Evolutionary conservation across 2,113 vertebrate species (phyloP).

Genomic region (Alces alces): DNA sequence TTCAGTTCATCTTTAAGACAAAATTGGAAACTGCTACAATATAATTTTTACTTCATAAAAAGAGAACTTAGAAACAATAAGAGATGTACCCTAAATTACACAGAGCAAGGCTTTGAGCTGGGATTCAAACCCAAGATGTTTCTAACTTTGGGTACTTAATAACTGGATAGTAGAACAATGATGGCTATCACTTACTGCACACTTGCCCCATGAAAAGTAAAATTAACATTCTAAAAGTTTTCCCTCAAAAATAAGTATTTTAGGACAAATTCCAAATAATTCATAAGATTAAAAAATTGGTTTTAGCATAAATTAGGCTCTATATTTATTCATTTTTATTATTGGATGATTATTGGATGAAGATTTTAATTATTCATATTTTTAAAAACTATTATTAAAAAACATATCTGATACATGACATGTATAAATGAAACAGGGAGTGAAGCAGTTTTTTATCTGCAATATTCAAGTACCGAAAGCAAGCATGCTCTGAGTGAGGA

Average conservation of each 20-base stretch:
- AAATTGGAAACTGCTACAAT: background rate
- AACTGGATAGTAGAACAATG: background rate
- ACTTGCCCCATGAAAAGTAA: background rate
- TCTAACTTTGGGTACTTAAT: background rate
- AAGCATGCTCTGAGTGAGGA: background rate
- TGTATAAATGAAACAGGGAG: background rate
- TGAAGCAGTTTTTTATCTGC: background rate
- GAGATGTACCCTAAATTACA: background rate
- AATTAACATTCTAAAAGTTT: background rate
- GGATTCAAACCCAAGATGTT: background rate
- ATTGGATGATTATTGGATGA: background rate
- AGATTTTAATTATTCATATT: background rate
- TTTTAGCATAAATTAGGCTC: background rate
- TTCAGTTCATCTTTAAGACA: background rate
- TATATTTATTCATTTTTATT: background rate
- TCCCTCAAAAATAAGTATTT: background rate
- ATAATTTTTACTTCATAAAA: background rate
- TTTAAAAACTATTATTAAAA: background rate
- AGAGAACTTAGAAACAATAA: slow-evolving; percentile 11
- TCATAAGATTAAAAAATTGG: background rate
- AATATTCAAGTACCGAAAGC: background rate
- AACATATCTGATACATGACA: background rate
- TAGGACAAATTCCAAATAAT: background rate
- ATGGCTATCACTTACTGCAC: background rate
- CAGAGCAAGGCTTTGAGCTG: background rate